These are phyloP conservation scores for Ciconia stormi DNA, from an alignment of 2,113 vertebrate genomes.

Conservation along the genomic window DNA sequence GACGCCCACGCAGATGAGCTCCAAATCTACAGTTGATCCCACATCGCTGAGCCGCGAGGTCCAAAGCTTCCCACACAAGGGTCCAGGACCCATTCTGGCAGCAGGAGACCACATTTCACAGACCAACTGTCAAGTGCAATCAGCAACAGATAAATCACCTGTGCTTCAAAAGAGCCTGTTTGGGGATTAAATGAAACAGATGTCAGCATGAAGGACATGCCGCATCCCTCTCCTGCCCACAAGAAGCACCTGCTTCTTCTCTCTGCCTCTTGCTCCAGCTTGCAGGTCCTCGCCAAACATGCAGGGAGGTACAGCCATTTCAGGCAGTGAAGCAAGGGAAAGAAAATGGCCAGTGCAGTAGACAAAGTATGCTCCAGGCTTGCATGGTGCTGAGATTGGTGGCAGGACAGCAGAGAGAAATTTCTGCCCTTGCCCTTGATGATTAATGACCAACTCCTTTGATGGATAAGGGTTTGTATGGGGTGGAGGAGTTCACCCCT, in stretches of 20 bases:
- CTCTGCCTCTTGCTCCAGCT: not conserved
- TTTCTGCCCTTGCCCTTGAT: not conserved
- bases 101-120: not conserved
- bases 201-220: not conserved
- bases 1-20: not conserved
- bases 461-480: not conserved
- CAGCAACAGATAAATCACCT: not conserved
- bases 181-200: not conserved
- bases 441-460: not conserved
- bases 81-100: not conserved
- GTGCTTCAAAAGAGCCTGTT: not conserved
- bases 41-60: not conserved
- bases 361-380: not conserved
- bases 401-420: not conserved
- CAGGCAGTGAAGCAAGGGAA: not conserved
- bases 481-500: not conserved
- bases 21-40: not conserved
- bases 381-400: rapidly evolving
- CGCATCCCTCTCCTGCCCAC: not conserved
- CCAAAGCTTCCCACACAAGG: not conserved
- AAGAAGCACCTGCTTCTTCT: not conserved
- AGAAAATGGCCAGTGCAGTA: not conserved
- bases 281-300: not conserved
- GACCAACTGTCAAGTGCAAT: not conserved
- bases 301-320: not conserved